Percentiles rank a stretch among this genome's conserved stretches.
These are phyloP conservation scores for Xylota segnis DNA, from an alignment of 2,888 invertebrate species.

Conservation along the genomic window DNA sequence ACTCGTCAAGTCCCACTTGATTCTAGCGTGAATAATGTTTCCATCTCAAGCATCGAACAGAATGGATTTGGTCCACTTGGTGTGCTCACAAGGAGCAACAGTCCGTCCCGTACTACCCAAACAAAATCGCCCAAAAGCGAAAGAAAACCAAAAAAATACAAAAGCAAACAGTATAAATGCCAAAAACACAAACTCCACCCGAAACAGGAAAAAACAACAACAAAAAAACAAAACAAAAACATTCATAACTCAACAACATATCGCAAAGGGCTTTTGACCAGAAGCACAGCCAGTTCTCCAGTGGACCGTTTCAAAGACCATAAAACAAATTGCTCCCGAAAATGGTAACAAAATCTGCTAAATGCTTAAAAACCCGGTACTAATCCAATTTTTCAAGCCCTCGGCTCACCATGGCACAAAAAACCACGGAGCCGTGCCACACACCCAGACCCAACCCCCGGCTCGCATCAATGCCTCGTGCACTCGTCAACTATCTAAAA, in stretches of 20 bases:
- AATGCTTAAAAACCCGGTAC: slow-evolving; percentile 79
- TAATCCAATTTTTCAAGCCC: slow-evolving; percentile 79
- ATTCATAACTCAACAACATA: slow-evolving; percentile 69
- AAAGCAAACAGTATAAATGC: slow-evolving; percentile 48
- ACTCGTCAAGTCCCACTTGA: slow-evolving; percentile 70
- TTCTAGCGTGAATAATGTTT: slow-evolving; percentile 74
- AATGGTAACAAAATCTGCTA: slow-evolving; percentile 78
- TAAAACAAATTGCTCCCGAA: slow-evolving; percentile 75
- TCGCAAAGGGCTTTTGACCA: slow-evolving; percentile 71
- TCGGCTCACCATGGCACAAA: slow-evolving; percentile 60
- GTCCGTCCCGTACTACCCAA: slow-evolving; percentile 35
- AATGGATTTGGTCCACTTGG: slow-evolving; percentile 59
- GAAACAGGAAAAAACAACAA: slow-evolving; percentile 6
- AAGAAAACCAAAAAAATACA: slow-evolving; percentile 22
- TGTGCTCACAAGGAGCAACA: slow-evolving; percentile 31
- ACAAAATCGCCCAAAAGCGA: slow-evolving; percentile 17
- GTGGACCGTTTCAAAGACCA: slow-evolving; percentile 73
- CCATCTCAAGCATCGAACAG: slow-evolving; percentile 64
- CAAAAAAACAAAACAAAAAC: slow-evolving; percentile 28
- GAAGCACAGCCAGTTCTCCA: slow-evolving; percentile 59
- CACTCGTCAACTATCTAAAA: slow-evolving; percentile 75
- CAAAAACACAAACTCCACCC: slow-evolving; percentile 46
- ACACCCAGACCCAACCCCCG: slow-evolving; percentile 26
- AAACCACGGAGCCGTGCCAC: slow-evolving; percentile 56
- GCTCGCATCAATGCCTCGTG: slow-evolving; percentile 31